Conservation (phyloP, 2,888 invertebrate genomes). For the Xylocampa areola region DNA sequence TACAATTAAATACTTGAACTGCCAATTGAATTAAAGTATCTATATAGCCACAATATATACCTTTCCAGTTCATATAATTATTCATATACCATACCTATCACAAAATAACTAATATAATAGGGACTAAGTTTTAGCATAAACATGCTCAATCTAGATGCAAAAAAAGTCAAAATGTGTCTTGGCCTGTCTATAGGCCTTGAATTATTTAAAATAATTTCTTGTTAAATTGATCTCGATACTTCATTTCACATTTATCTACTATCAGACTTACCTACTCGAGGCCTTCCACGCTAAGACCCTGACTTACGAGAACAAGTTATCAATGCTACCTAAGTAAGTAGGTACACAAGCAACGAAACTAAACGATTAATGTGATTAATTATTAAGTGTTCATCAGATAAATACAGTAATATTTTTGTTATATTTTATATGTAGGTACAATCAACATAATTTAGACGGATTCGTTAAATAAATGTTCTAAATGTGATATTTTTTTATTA, state of each 20-base stretch:
- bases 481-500: constrained; percentile 50
- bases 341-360: constrained; percentile 16
- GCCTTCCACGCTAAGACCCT: constrained; percentile 8
- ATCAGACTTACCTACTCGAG: constrained; percentile 1
- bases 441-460: constrained; percentile 57
- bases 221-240: constrained; percentile 28
- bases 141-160: constrained; percentile 18
- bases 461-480: constrained; percentile 77
- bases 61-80: background rate
- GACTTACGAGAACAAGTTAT: background rate
- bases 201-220: background rate
- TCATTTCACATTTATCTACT: background rate
- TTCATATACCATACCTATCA: constrained; percentile 1
- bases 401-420: constrained; percentile 55
- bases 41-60: too few relatives aligned
- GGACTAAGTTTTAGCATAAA: constrained; percentile 13
- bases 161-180: background rate
- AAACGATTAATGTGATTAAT: constrained; percentile 50
- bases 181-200: background rate
- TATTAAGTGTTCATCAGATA: constrained; percentile 54
- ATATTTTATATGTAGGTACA: constrained; percentile 56
- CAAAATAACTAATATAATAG: background rate
- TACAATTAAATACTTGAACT: constrained; percentile 10
- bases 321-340: background rate
- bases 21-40: constrained; percentile 2